phyloP scores from a whole-genome alignment of 2,888 invertebrate species.

The Thumatha senex region DNA sequence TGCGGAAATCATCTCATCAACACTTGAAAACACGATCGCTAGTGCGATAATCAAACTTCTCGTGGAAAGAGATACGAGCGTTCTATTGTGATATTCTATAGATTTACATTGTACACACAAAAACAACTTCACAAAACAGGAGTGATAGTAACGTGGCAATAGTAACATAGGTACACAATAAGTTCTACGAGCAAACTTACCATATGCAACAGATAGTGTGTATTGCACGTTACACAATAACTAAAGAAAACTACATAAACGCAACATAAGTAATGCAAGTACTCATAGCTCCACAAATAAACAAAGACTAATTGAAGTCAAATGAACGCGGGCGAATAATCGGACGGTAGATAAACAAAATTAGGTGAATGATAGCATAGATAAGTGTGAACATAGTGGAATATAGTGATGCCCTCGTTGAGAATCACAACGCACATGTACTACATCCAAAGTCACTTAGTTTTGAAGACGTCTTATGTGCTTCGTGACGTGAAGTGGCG shows the following conservation, averaged over 20 bases:
- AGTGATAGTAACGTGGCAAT: too few species aligned
- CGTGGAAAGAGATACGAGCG: too few species aligned
- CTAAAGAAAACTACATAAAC: background rate
- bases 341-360: constrained; percentile 28
- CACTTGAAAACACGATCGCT: too few species aligned
- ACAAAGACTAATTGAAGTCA: constrained; percentile 6
- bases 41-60: too few species aligned
- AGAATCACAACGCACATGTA: background rate
- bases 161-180: too few species aligned
- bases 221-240: background rate
- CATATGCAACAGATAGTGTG: background rate
- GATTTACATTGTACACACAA: too few species aligned
- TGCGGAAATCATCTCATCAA: too few species aligned
- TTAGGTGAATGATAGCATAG: constrained; percentile 12
- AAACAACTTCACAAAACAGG: too few species aligned
- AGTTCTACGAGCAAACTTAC: background rate
- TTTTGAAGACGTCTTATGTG: too few species aligned
- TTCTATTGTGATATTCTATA: too few species aligned
- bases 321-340: constrained; percentile 11
- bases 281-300: background rate
- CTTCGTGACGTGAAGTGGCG: too few species aligned
- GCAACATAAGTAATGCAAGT: background rate
- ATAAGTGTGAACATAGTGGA: background rate
- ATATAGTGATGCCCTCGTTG: background rate
- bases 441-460: background rate